Conservation (phyloP, 2,888 invertebrate genomes). For the Congeria kusceri region DNA sequence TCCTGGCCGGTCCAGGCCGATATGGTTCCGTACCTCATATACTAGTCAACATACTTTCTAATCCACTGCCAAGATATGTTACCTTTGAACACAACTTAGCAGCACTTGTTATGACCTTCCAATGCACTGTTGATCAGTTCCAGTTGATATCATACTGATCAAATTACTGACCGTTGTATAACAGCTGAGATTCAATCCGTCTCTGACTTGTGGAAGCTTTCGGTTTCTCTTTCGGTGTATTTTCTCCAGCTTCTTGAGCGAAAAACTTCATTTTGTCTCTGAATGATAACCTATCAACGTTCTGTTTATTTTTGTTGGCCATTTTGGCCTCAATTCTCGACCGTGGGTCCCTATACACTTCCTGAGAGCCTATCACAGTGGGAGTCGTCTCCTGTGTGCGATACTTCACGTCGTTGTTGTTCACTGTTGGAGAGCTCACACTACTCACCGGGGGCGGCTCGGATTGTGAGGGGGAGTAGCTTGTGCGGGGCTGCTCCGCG, state of each 20-base stretch:
- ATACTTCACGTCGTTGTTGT: conserved; percentile 66
- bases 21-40: no score
- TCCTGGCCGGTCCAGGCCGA: no score
- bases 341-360: conserved; percentile 98
- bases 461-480: conserved; percentile 62
- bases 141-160: neutral
- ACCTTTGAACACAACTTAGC: neutral
- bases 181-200: conserved; percentile 80
- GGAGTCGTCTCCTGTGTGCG: conserved; percentile 90
- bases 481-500: conserved; percentile 66
- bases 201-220: conserved; percentile 96
- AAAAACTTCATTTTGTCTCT: conserved; percentile 99
- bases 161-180: conserved; percentile 75
- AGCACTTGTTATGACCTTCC: neutral
- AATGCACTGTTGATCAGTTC: neutral
- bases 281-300: conserved; percentile 94
- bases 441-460: conserved; percentile 20
- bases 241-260: conserved; percentile 97
- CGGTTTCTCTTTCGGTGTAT: conserved; percentile 96
- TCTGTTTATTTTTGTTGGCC: conserved; percentile 70
- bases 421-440: conserved; percentile 56
- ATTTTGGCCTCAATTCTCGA: conserved; percentile 93
- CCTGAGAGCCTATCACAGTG: conserved; percentile 98
- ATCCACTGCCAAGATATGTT: no score
- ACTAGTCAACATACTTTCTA: no score